Conservation (phyloP, 2,888 invertebrate genomes). For the Drosophila emarginata region DNA sequence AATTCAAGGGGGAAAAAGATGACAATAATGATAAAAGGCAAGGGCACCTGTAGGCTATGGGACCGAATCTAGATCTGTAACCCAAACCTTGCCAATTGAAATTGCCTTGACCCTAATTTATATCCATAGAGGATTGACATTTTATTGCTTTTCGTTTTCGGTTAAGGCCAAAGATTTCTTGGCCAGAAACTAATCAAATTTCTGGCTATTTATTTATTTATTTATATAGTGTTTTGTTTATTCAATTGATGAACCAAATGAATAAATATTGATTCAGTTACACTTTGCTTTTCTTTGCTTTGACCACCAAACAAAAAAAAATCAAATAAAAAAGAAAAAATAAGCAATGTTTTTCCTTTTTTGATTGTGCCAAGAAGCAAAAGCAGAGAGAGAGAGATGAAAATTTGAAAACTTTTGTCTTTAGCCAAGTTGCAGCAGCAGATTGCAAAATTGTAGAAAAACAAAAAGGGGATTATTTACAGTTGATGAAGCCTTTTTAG, state of each 20-base stretch:
- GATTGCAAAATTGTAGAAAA: constrained; percentile 4
- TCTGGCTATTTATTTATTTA: constrained; percentile 63
- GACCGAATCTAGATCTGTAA: background rate
- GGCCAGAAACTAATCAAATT: constrained; percentile 62
- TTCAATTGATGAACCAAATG: constrained; percentile 57
- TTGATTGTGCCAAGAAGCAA: background rate
- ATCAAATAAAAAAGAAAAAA: background rate
- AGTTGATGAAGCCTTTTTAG: constrained; percentile 15
- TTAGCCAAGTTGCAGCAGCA: constrained; percentile 1
- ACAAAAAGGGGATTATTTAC: constrained; percentile 14
- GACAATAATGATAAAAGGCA: background rate
- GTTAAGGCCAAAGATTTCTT: background rate
- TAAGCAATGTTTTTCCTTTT: background rate
- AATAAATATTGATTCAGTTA: constrained; percentile 37
- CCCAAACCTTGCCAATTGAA: background rate
- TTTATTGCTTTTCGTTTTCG: constrained; percentile 49
- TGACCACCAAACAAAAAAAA: background rate
- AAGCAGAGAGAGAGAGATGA: no score
- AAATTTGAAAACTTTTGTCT: background rate
- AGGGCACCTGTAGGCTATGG: background rate
- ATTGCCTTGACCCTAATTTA: constrained; percentile 48
- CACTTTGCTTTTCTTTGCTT: constrained; percentile 4
- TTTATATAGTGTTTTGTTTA: constrained; percentile 46
- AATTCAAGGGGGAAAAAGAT: background rate
- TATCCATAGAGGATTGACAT: constrained; percentile 59